Evolutionary conservation across 1,140 invertebrate species (phyloP), one percentile per base, ranked within the genome.

Genomic region (Pentalonia nigronervosa): DNA sequence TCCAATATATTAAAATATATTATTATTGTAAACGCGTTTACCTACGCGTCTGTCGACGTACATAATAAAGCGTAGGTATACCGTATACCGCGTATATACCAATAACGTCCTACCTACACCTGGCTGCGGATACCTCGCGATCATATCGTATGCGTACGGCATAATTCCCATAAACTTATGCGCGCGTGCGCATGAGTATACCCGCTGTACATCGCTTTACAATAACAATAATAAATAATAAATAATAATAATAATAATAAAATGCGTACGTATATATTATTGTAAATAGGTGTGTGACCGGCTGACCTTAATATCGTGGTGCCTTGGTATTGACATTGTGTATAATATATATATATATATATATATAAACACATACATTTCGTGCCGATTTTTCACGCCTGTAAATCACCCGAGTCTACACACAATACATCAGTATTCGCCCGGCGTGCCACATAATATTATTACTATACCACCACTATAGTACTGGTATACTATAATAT

Each of bases 251-350:
- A 87, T 45, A 87, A 87, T 47, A 47, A 48, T 47, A 47, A 47
- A n/a, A 87, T 87, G 47, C 2, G n/a, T 86, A 3, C 30, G 20
- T 50, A 84, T 87, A 3, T 23, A 45, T 47, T 41, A 41, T 41
- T 41, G 34, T 88, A 50, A 86, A 90, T 90, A 90, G 53, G 89
- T 90, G 91, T 93, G 81, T 86, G 91, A 56, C 91, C 91, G 91
- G 91, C 67, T 93, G 91, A 93, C 91, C 91, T 93, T 93, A 93
- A 50, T 93, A 84, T 45, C 20, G 14, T 7, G 25, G 21, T 84
- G 30, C 48, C 91, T 84, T 56, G 91, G 34, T 83, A 93, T 93
- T 93, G 91, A 93, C 81, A 93, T 93, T 84, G 91, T 83, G 4
- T 41, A 41, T 41, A 41, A 41, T 41, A 41, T 41, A 41, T 41